phyloP scores from a whole-genome alignment of 2,888 invertebrate species.

The Achlya flavicornis region DNA sequence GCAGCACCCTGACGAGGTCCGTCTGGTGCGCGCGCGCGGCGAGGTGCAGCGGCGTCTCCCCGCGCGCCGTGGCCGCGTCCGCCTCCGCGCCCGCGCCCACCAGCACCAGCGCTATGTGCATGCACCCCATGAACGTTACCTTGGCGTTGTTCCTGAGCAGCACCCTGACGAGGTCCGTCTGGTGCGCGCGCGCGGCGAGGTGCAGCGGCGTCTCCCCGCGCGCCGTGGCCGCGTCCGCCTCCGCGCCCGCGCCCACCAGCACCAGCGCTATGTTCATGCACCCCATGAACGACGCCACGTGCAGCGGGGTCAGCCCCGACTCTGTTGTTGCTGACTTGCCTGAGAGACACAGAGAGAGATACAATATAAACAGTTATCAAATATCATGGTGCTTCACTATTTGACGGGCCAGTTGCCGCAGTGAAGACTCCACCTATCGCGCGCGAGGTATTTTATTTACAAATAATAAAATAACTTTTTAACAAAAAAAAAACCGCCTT shows the following conservation, averaged over 20 bases:
- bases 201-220: slow-evolving; percentile 98
- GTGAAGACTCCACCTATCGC: no score
- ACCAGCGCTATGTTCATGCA: slow-evolving; percentile 99
- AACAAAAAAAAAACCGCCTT: no score
- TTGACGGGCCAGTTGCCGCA: no score
- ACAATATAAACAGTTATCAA: no score
- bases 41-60: slow-evolving; percentile 97
- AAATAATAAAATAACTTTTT: no score
- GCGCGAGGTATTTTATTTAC: no score
- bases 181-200: slow-evolving; percentile 97
- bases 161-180: slow-evolving; percentile 98
- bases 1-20: slow-evolving; percentile 96
- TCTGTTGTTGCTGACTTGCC: slow-evolving; percentile 88
- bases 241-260: slow-evolving; percentile 94
- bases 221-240: slow-evolving; percentile 96
- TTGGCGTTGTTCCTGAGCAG: slow-evolving; percentile 96
- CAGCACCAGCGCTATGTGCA: no score
- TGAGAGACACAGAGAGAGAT: slow-evolving; percentile 40
- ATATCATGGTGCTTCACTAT: no score
- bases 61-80: slow-evolving; percentile 97
- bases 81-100: slow-evolving; percentile 87
- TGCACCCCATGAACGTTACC: slow-evolving; percentile 47
- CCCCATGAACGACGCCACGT: slow-evolving; percentile 99
- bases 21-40: slow-evolving; percentile 99
- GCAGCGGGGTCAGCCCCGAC: slow-evolving; percentile 96